phyloP scores from a whole-genome alignment of 2,888 invertebrate species.

The Ptilodon capucinus region DNA sequence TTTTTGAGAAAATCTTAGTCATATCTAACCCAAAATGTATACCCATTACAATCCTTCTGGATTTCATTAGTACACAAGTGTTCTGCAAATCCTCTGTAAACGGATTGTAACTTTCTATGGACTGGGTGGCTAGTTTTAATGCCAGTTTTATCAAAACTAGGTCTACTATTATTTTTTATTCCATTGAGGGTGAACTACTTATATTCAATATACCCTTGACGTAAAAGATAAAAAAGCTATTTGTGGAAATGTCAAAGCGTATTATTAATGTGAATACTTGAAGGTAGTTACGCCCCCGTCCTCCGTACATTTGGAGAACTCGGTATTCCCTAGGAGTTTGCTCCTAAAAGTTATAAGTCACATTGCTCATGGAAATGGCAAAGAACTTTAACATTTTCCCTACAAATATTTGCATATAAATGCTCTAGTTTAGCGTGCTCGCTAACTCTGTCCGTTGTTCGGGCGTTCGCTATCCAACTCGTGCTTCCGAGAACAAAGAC shows the following conservation, averaged over 20 bases:
- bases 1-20: too few relatives aligned
- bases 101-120: too few relatives aligned
- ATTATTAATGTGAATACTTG: conserved; percentile 10
- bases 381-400: conserved; percentile 21
- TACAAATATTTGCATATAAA: conserved; percentile 37
- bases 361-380: conserved; percentile 19
- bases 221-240: neutral
- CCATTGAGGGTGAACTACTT: neutral
- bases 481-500: neutral
- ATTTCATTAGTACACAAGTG: too few relatives aligned
- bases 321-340: conserved; percentile 3
- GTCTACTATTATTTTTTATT: neutral
- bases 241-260: conserved; percentile 3
- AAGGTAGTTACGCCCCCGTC: neutral
- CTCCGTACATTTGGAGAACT: neutral
- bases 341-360: conserved; percentile 14
- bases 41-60: too few relatives aligned
- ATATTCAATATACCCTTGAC: neutral
- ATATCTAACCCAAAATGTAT: too few relatives aligned
- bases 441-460: conserved; percentile 11
- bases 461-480: conserved; percentile 14
- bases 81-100: too few relatives aligned
- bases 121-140: neutral
- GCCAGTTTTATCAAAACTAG: neutral
- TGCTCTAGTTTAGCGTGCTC: conserved; percentile 26